Evolutionary conservation across 2,888 invertebrate genomes (phyloP), one percentile per base, ranked within the genome.

Genomic region (Fragum whitleyi): DNA sequence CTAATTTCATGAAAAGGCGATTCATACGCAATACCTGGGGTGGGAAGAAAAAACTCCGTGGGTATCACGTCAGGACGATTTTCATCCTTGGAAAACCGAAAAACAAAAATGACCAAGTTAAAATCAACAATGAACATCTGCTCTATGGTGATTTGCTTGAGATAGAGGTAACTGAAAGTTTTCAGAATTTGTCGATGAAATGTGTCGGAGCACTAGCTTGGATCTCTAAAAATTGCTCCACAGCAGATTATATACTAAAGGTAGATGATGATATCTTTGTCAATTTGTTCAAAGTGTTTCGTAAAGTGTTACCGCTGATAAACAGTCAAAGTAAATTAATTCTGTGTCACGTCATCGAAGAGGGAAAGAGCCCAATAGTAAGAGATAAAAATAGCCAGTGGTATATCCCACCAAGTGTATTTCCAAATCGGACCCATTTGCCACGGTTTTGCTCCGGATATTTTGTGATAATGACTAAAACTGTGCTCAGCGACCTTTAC

Each of bases 361-460:
- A 77, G 14, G 85, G 79, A 5, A 87, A 85, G 6, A 88, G 88
- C 53, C 74, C 77, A 14, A 90, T 91, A 21, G 74, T 87, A 7
- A 77, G 91, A 21, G 77, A 89, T 65, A 82, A 81, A 21, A 77
- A 65, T 0, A 88, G 82, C 73, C 88, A 86, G 75, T 92, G 91
- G 91, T 90, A 85, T 77, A 86, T 92, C 29, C 86, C 87, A 7
- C 59, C 73, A 14, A 36, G 79, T 5, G 59, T 90, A 14, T 81
- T 90, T 32, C 81, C 85, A 7, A 86, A 85, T 55, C 57, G 77
- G n/a, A 88, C 74, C 19, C 74, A 85, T 70, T 89, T 87, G 74
- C 93, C 93, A 1, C 81, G 85, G 26, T 93, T 93, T 79, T 93
- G 93, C 79, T 89, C 91, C 11, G 93, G 92, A 6, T 90, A 91